Percentiles rank a stretch among this genome's conserved stretches.
Evolutionary conservation across 2,113 vertebrate genomes (phyloP).

Genomic region (Reinhardtius hippoglossoides): DNA sequence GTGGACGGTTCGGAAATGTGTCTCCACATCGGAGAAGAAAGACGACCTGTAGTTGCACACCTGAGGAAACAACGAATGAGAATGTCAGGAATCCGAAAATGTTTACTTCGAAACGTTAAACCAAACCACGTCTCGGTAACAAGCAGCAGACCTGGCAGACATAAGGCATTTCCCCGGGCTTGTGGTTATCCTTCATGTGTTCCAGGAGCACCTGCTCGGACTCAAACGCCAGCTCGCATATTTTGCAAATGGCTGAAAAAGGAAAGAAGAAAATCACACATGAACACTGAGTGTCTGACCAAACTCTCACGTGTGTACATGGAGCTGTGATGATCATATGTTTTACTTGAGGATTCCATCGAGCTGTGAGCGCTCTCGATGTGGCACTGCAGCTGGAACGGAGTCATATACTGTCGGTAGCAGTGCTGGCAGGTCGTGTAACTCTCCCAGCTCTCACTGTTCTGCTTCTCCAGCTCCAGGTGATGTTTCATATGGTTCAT

Average conservation of each 20-base stretch:
- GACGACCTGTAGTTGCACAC: slow-evolving; percentile 97
- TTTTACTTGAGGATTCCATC: slow-evolving; percentile 92
- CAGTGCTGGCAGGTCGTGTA: slow-evolving; percentile 99
- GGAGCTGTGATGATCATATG: not conserved
- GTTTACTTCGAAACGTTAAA: not conserved
- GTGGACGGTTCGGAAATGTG: slow-evolving; percentile 93
- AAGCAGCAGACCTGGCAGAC: slow-evolving; percentile 90
- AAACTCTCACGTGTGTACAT: not conserved
- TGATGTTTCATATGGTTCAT: slow-evolving; percentile 99
- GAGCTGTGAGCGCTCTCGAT: slow-evolving; percentile 96
- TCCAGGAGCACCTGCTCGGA: slow-evolving; percentile 96
- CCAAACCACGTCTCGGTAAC: not conserved
- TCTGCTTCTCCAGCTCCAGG: slow-evolving; percentile 97
- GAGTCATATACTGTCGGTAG: slow-evolving; percentile 95
- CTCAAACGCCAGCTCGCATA: slow-evolving; percentile 98
- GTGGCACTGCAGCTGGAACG: slow-evolving; percentile 98
- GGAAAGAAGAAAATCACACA: slow-evolving; percentile 6
- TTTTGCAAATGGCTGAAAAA: slow-evolving; percentile 94
- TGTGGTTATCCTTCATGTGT: slow-evolving; percentile 99
- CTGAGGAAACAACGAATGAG: slow-evolving; percentile 74
- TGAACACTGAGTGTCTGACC: not conserved
- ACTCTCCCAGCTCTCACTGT: slow-evolving; percentile 97
- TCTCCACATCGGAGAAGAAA: slow-evolving; percentile 94
- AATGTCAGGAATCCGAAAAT: not conserved
- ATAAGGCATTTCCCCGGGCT: slow-evolving; percentile 99